Conservation (phyloP, 1,140 invertebrate genomes). For the Pseudomyrmex dendroicus region DNA sequence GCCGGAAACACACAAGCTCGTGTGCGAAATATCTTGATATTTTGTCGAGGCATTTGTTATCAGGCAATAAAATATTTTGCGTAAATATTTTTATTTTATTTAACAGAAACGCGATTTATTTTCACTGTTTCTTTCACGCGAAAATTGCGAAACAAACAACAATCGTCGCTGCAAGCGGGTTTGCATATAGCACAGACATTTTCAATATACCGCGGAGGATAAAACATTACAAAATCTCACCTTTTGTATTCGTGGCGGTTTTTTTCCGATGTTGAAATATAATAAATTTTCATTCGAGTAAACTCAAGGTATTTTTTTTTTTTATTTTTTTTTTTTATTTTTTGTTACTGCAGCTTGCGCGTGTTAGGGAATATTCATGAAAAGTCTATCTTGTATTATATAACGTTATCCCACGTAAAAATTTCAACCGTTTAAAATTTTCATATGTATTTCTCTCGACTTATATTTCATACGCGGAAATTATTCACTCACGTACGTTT, state of each 20-base stretch:
- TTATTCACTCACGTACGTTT: neutral
- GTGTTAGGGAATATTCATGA: conserved; percentile 9
- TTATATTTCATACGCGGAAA: neutral
- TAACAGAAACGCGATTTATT: neutral
- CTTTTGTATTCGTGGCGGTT: conserved; percentile 3
- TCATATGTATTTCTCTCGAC: conserved; percentile 13
- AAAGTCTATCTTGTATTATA: neutral
- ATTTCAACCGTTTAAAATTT: conserved; percentile 33
- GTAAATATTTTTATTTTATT: neutral
- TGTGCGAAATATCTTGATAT: neutral
- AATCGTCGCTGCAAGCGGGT: neutral
- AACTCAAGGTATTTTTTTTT: conserved; percentile 11
- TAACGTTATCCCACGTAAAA: conserved; percentile 22
- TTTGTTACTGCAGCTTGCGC: neutral
- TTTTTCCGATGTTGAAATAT: neutral
- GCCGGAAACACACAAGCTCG: neutral
- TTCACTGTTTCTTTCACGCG: neutral
- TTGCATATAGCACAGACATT: neutral
- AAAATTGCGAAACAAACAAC: neutral
- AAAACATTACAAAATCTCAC: neutral
- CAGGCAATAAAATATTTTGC: too few relatives aligned
- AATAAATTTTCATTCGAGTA: conserved; percentile 4
- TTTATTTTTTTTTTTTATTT: too few relatives aligned
- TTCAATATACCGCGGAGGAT: neutral
- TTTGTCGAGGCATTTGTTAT: neutral